Conservation (phyloP, 1,140 invertebrate genomes). For the Bombus cullumanus region DNA sequence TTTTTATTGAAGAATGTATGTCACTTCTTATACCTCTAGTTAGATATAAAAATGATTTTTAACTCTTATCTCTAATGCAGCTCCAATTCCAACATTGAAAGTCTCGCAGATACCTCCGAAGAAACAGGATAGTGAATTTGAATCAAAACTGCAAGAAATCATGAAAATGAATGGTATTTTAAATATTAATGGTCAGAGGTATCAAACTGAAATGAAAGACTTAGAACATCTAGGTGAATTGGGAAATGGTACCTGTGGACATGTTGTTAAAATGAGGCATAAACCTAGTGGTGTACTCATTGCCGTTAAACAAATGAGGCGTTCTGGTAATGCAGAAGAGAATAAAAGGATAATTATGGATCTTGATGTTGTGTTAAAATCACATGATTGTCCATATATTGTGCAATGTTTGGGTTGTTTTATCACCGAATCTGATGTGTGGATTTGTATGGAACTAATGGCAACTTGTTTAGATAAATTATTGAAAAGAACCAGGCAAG, state of each 20-base stretch:
- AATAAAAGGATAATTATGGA: conserved; percentile 99
- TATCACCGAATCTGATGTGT: conserved; percentile 95
- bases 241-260: conserved; percentile 98
- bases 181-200: conserved; percentile 90
- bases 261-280: conserved; percentile 98
- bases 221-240: conserved; percentile 94
- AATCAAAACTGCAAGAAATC: conserved; percentile 90
- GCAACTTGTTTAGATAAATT: conserved; percentile 98
- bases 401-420: conserved; percentile 98
- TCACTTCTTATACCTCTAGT: neutral
- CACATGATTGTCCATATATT: conserved; percentile 98
- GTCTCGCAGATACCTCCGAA: conserved; percentile 83
- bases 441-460: conserved; percentile 98
- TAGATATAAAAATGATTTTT: neutral
- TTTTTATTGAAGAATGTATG: neutral
- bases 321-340: conserved; percentile 97
- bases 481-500: conserved; percentile 91
- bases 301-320: conserved; percentile 99
- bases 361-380: conserved; percentile 97
- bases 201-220: conserved; percentile 93
- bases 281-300: conserved; percentile 92
- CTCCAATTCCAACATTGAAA: conserved; percentile 44
- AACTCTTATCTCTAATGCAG: conserved; percentile 13
- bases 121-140: conserved; percentile 85
- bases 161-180: conserved; percentile 93